phyloP scores from a whole-genome alignment of 1,140 invertebrate species.

The Coelopa frigida region DNA sequence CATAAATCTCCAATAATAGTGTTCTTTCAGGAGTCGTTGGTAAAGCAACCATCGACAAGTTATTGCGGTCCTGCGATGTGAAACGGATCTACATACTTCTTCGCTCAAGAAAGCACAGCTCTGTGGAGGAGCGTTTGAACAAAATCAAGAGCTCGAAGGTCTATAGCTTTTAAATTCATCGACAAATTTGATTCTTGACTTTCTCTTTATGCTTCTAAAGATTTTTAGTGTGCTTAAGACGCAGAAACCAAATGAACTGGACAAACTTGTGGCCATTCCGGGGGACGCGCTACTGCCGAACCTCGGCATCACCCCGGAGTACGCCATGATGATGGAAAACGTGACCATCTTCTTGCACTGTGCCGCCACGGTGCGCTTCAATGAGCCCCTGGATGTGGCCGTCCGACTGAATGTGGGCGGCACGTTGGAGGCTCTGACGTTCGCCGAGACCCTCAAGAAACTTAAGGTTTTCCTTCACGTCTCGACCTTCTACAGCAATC shows the following conservation, averaged over 20 bases:
- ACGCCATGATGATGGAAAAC: conserved; percentile 45
- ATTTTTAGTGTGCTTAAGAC: conserved; percentile 54
- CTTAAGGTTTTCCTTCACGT: conserved; percentile 67
- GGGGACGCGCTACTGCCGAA: conserved; percentile 34
- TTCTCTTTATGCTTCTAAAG: conserved; percentile 39
- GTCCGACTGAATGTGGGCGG: conserved; percentile 59
- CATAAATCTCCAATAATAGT: too few species aligned
- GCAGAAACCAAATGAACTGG: conserved; percentile 28
- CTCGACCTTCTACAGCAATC: conserved; percentile 66
- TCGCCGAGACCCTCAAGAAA: conserved; percentile 58
- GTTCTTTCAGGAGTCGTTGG: conserved; percentile 49
- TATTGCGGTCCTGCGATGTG: conserved; percentile 61
- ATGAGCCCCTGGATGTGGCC: conserved; percentile 67
- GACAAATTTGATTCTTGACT: background rate
- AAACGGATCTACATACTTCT: conserved; percentile 59
- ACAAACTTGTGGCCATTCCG: conserved; percentile 41
- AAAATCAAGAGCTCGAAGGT: conserved; percentile 20
- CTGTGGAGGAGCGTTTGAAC: conserved; percentile 23
- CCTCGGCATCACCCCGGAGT: conserved; percentile 21
- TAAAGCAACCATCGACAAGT: conserved; percentile 66
- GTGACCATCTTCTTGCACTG: conserved; percentile 87
- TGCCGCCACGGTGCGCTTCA: conserved; percentile 75
- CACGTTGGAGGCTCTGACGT: conserved; percentile 55
- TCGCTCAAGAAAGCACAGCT: conserved; percentile 48
- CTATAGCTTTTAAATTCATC: background rate